Conservation (phyloP, 2,797 vertebrate genomes). For the Hypotaenidia okinawae region DNA sequence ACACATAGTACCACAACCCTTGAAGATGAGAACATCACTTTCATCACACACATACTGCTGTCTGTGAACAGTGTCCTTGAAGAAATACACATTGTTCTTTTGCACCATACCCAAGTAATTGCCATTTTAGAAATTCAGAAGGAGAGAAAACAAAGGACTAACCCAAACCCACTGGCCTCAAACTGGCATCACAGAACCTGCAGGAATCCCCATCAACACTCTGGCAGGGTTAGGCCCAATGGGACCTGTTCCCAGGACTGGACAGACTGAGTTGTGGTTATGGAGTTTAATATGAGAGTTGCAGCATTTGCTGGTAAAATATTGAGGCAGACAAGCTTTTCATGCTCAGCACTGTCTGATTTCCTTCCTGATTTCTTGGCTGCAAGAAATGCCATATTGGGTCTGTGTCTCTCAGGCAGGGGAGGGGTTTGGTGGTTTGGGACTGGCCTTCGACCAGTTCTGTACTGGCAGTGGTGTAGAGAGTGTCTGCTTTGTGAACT, state of each 20-base stretch:
- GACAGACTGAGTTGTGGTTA: not conserved
- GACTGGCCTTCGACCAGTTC: not conserved
- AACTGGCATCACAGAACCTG: not conserved
- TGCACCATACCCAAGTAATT: not conserved
- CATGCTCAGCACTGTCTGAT: not conserved
- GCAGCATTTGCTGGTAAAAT: not conserved
- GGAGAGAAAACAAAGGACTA: not conserved
- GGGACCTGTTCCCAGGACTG: not conserved
- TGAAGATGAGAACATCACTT: not conserved
- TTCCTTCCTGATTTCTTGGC: not conserved
- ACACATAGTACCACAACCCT: not conserved
- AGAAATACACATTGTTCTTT: not conserved
- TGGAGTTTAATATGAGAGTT: not conserved
- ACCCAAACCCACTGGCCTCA: not conserved
- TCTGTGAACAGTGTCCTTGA: not conserved
- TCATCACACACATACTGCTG: not conserved
- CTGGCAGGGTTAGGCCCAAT: not conserved
- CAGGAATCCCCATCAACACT: not conserved
- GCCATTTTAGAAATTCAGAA: not conserved
- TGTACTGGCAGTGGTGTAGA: not conserved
- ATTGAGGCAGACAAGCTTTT: not conserved
- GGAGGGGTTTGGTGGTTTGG: not conserved
- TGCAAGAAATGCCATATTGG: rapidly evolving
- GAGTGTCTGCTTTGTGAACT: not conserved
- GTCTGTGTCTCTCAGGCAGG: not conserved